A percentile compares a stretch with the other conserved stretches of the same genome.
phyloP scores from a whole-genome alignment of 2,888 invertebrate species.

The Alviniconcha strummeri region DNA sequence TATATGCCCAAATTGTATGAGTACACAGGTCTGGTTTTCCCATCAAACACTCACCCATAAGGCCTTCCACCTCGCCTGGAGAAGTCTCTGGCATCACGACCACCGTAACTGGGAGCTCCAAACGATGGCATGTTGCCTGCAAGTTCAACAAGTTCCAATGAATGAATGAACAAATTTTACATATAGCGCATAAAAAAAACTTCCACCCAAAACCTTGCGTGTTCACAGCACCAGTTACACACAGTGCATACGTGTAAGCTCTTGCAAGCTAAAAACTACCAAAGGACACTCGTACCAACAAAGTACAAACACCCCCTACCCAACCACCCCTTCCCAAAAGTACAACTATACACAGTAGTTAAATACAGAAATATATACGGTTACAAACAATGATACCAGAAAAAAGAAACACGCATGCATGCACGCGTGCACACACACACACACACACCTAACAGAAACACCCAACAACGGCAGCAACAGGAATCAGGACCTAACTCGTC shows the following conservation, averaged over 20 bases:
- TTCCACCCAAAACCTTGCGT: too few relatives aligned
- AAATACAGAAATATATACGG: not conserved
- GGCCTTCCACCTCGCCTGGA: constrained; percentile 22
- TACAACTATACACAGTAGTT: not conserved
- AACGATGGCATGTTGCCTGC: constrained; percentile 28
- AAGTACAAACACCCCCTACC: not conserved
- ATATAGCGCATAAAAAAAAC: not conserved
- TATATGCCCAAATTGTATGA: too few relatives aligned
- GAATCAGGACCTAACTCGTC: too few relatives aligned
- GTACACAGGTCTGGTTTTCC: too few relatives aligned
- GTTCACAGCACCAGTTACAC: too few relatives aligned
- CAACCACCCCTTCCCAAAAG: not conserved
- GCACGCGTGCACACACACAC: not conserved
- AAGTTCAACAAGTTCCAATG: not conserved
- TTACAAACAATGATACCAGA: not conserved
- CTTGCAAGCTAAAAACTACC: not conserved
- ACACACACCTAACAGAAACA: too few relatives aligned
- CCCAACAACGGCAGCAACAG: too few relatives aligned
- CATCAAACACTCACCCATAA: constrained; percentile 19
- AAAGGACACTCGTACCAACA: not conserved
- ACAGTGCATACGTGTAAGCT: too few relatives aligned
- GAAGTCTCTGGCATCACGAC: constrained; percentile 29
- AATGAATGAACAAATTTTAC: too few relatives aligned
- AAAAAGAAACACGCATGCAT: not conserved
- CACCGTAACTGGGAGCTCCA: constrained; percentile 34